Base-by-base conservation (phyloP, 2,888 invertebrate genomes). In the Eupithecia subumbrata region DNA sequence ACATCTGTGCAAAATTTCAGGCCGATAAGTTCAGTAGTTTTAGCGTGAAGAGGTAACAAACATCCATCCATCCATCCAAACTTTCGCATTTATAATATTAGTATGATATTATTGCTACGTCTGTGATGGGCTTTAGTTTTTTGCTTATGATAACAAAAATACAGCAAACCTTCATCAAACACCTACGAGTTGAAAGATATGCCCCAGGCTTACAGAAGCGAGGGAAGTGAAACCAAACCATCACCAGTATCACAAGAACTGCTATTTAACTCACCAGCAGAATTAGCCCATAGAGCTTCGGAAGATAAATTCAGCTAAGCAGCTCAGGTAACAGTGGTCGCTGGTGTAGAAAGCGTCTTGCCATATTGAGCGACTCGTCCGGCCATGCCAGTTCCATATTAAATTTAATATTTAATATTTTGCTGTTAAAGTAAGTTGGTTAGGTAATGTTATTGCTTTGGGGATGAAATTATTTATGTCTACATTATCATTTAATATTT, bases 171-270 rank as follows among this genome's bases (percentile, higher is more conserved):
- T 80, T 82, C 85, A 79, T 86, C 84, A 83, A 85, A 88, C 91
- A 89, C 90, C 90, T 88, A 80, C 82, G 77, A 82, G 73, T 82
- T 89, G 14, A 89, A 89, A 88, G 84, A 80, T 81, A 80, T 81
- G 91, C 92, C 90, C 78, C 80, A 79, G 90, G 92, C 91, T 81
- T 80, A 88, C 90, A 91, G 91, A 89, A 91, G 91, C 88, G 79
- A 87, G 87, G 86, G 78, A 87, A 87, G 91, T 88, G 91, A 92
- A 92, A 92, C 86, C 84, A 86, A 82, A 76, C 76, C 74, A 80
- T 56, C 48, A 71, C 87, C 89, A 89, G 43, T 76, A 69, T 83
- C 85, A 75, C 77, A 78, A 82, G 89, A 88, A 63, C 89, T 79
- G 74, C 78, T 83, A 79, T 76, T 69, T 63, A 45, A 45, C 60